phyloP scores from a whole-genome alignment of 2,113 vertebrate genomes.

The Pseudorasbora parva region DNA sequence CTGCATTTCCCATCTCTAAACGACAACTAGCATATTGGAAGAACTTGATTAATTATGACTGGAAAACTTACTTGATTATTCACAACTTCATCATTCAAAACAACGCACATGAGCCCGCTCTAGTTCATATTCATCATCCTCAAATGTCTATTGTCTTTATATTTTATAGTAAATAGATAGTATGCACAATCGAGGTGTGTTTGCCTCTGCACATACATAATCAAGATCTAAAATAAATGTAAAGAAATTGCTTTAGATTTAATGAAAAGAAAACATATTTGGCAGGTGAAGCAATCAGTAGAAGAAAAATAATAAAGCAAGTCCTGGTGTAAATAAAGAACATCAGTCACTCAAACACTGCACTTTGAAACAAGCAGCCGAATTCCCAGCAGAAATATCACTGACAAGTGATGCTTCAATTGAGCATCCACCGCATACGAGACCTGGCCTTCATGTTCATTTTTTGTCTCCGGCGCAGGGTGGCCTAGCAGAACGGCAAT shows the following conservation, averaged over 20 bases:
- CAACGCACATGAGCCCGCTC: background rate
- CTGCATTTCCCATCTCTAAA: background rate
- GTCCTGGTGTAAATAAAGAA: background rate
- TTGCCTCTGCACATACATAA: background rate
- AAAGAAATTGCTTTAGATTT: background rate
- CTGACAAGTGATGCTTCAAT: slow-evolving; percentile 46
- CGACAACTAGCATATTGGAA: background rate
- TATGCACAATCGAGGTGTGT: background rate
- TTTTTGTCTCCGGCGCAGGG: slow-evolving; percentile 23
- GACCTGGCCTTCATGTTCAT: slow-evolving; percentile 39
- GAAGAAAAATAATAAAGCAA: background rate
- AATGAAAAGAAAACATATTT: background rate
- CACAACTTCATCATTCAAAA: slow-evolving; percentile 7
- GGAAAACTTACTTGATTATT: slow-evolving; percentile 17
- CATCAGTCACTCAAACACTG: background rate
- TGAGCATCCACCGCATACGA: background rate
- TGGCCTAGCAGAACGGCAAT: slow-evolving; percentile 51
- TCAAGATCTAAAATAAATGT: background rate
- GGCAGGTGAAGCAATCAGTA: background rate
- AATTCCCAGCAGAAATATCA: background rate
- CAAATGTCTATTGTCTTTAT: background rate
- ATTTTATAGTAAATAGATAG: background rate
- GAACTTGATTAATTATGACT: slow-evolving; percentile 12
- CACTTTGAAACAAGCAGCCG: no score
- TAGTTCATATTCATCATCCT: background rate